Evolutionary conservation across 2,113 vertebrate genomes (phyloP).

Genomic region (Bufo gargarizans): DNA sequence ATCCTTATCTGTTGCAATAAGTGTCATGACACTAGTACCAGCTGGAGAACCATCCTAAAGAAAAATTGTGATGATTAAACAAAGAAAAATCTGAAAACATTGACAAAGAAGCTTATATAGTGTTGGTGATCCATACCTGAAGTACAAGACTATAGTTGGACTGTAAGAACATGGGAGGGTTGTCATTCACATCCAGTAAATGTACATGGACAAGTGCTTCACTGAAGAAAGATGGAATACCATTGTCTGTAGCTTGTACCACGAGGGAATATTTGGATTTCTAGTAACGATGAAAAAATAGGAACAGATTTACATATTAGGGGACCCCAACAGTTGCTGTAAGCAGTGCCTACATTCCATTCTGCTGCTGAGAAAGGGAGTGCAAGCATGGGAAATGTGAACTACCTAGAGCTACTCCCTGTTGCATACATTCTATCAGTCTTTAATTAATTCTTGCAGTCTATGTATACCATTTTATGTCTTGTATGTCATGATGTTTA

Average conservation of each 20-base stretch:
- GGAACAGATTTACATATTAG: neutral
- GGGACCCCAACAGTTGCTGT: neutral
- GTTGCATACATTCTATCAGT: too few relatives aligned
- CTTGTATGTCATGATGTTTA: too few relatives aligned
- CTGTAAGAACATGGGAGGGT: slow-evolving; percentile 89
- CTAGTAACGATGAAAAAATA: slow-evolving; percentile 67
- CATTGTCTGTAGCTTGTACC: slow-evolving; percentile 86
- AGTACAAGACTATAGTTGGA: slow-evolving; percentile 87
- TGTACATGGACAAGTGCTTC: slow-evolving; percentile 77
- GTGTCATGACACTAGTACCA: slow-evolving; percentile 85
- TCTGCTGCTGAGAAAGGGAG: neutral
- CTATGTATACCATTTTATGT: too few relatives aligned
- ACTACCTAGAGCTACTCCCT: too few relatives aligned
- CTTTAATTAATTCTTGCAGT: too few relatives aligned
- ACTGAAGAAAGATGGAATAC: slow-evolving; percentile 79
- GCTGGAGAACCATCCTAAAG: slow-evolving; percentile 84
- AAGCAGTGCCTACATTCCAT: neutral
- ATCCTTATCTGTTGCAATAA: slow-evolving; percentile 89
- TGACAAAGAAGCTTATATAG: neutral
- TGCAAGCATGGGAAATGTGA: neutral
- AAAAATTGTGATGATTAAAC: neutral
- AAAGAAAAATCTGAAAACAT: too few relatives aligned
- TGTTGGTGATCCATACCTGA: slow-evolving; percentile 76
- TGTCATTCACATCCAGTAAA: slow-evolving; percentile 90
- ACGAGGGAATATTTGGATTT: slow-evolving; percentile 85